A percentile compares a stretch with the other conserved stretches of the same genome.
Evolutionary conservation across 64 coral and sea anemone genomes (phyloP).

Genomic region (Hydrozoanthus tunicans): DNA sequence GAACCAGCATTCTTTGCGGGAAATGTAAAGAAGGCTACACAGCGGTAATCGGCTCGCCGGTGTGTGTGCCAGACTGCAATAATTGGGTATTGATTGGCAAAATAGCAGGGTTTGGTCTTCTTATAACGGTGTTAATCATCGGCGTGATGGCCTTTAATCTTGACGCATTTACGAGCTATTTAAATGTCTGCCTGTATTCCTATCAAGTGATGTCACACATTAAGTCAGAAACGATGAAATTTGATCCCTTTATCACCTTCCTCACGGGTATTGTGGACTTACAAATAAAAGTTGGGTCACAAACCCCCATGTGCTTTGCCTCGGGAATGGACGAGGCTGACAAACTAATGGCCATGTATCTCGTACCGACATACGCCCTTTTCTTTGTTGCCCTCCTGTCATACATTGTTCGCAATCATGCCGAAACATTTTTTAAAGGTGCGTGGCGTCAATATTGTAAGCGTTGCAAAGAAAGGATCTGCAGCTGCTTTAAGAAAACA

Average conservation of each 20-base stretch:
- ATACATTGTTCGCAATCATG: constrained; percentile 3
- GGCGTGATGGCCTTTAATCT: constrained; percentile 58
- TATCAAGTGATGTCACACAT: constrained; percentile 72
- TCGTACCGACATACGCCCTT: constrained; percentile 29
- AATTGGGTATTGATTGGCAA: constrained; percentile 10
- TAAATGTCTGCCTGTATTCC: constrained; percentile 78
- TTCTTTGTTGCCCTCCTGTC: not conserved
- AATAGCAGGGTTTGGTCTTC: not conserved
- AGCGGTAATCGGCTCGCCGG: not conserved
- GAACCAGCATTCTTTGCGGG: constrained; percentile 64
- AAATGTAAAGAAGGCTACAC: constrained; percentile 58
- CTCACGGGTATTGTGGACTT: constrained; percentile 46
- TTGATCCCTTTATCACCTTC: constrained; percentile 61
- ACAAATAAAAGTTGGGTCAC: constrained; percentile 3
- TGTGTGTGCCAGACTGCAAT: constrained; percentile 13
- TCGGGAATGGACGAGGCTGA: constrained; percentile 68
- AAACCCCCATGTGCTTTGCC: constrained; percentile 33
- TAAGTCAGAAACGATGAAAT: constrained; percentile 43
- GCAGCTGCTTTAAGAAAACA: not conserved
- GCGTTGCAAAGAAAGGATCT: not conserved
- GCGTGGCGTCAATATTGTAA: not conserved
- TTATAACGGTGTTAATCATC: constrained; percentile 30
- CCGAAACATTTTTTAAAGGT: not conserved
- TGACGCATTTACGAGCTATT: constrained; percentile 70
- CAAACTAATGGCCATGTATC: constrained; percentile 61